A percentile compares a stretch with the other conserved stretches of the same genome.
Conservation (phyloP, 2,888 invertebrate species). For the Apeira syringaria region DNA sequence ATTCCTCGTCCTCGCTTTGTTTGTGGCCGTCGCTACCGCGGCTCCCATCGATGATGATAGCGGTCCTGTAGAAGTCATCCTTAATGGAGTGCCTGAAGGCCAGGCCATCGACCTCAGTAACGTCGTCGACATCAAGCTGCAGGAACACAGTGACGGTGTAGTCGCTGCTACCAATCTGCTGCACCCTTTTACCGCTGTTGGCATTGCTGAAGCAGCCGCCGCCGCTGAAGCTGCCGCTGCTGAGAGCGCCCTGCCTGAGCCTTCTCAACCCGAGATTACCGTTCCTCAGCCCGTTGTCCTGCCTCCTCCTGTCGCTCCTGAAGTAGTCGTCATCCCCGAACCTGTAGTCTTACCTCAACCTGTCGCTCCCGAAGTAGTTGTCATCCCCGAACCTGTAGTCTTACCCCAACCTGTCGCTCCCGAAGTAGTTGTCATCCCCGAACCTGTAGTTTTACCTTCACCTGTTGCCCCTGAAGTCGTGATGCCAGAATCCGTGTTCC, state of each 20-base stretch:
- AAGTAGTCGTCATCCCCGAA: constrained; percentile 15
- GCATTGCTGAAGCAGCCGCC: constrained; percentile 51
- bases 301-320: constrained; percentile 30
- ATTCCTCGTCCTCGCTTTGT: constrained; percentile 51
- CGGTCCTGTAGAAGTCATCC: constrained; percentile 54
- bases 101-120: constrained; percentile 51
- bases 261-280: constrained; percentile 16
- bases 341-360: constrained; percentile 28
- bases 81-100: constrained; percentile 59
- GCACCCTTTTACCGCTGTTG: constrained; percentile 54
- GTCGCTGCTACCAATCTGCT: constrained; percentile 48
- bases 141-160: constrained; percentile 48
- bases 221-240: constrained; percentile 27
- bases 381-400: constrained; percentile 23
- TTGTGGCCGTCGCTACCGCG: constrained; percentile 54
- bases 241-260: neutral
- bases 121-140: constrained; percentile 51
- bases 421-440: constrained; percentile 18
- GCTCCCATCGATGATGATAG: constrained; percentile 44
- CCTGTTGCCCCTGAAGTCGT: constrained; percentile 29
- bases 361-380: constrained; percentile 23
- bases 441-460: constrained; percentile 25
- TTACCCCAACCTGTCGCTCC: constrained; percentile 31
- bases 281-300: constrained; percentile 23
- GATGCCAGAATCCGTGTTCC: constrained; percentile 4